These are phyloP conservation scores for Notiomystis cincta DNA, from an alignment of 2,113 vertebrate genomes.

Conservation along the genomic window DNA sequence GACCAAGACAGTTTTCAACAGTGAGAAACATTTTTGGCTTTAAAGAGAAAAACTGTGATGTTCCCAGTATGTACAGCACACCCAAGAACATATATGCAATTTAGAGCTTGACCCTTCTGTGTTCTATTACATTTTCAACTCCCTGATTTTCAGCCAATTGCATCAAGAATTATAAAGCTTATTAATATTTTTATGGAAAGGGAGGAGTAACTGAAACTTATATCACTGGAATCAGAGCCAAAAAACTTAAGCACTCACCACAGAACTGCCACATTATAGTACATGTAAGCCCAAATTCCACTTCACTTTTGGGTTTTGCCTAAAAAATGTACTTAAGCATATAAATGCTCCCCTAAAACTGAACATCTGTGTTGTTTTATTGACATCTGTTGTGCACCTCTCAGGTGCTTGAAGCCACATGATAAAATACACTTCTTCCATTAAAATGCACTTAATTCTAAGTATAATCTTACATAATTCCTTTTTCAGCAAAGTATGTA, in stretches of 20 bases:
- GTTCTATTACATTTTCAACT: background rate
- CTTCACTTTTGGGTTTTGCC: background rate
- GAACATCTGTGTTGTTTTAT: background rate
- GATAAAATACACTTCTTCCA: background rate
- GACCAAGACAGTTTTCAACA: background rate
- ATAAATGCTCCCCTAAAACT: background rate
- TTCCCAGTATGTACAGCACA: background rate
- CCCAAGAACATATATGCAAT: background rate
- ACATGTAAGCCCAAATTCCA: background rate
- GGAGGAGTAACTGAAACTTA: background rate
- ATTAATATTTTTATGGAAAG: background rate
- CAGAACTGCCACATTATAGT: background rate
- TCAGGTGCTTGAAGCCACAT: background rate
- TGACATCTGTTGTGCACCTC: background rate
- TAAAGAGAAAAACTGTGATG: background rate
- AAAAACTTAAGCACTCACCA: background rate
- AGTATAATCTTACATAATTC: background rate
- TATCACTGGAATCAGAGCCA: slow-evolving; percentile 11
- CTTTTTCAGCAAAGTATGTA: background rate
- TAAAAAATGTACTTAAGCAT: background rate
- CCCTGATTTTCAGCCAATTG: background rate
- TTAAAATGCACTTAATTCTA: background rate
- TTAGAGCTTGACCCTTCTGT: background rate
- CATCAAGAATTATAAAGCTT: background rate
- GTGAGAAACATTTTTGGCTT: background rate